Base-by-base conservation (phyloP, 2,797 vertebrate genomes). In the Potorous gilbertii region DNA sequence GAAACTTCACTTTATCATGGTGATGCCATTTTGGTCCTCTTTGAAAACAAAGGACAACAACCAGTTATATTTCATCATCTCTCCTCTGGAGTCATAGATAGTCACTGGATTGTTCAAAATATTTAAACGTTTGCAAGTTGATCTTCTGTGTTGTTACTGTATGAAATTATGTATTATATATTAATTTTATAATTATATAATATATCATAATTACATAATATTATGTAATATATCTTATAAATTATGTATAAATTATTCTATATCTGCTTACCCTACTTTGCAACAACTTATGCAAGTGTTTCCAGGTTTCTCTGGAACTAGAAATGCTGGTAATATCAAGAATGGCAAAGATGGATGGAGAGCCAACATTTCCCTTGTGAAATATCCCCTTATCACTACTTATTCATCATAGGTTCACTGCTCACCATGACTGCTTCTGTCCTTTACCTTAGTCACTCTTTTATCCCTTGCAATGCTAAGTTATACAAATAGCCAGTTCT, bases 341-440 rank as follows among this genome's bases (percentile, higher is more conserved):
- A 81, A 81, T 40, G 12, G 40, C 66, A 81, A 9, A 24, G n/a
- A 40, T 24, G 2, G 40, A 18, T 46, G 40, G 40, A 81, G 21
- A 87, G 1, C 24, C 27, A 87, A 10, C 8, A 27, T 81, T 21
- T 81, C n/a, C 40, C 46, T 46, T 27, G 21, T 46, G 40, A 46
- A 3, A 46, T 27, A 87, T 87, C 46, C 21, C 40, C 50, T 46
- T 87, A 74, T 87, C 74, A 50, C 21, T 81, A 52, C 52, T 52
- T 52, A 81, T 40, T 81, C 21, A 81, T 46, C 74, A 81, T 5
- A 46, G 40, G 46, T 46, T 89, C 91, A 55, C 90, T 94, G n/a
- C 66, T 62, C 54, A 92, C 27, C 96, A 92, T 5, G 3, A 90
- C 27, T 28, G 95, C 31, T 89, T 92, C 54, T 81, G 92, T 93